Conservation (phyloP, 2,888 invertebrate species). For the Gnatocerus cornutus region DNA sequence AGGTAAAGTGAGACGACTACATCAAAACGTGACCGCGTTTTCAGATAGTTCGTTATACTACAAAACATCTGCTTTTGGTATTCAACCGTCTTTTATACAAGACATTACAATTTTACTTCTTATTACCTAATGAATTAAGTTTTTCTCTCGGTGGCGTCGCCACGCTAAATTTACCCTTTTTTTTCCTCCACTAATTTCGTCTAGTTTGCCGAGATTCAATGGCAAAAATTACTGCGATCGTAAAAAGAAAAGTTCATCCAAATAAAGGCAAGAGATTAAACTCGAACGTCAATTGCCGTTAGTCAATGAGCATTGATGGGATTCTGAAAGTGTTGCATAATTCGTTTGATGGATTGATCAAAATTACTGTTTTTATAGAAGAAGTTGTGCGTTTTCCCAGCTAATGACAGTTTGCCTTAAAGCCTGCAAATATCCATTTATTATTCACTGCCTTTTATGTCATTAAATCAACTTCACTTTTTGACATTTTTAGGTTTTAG, state of each 20-base stretch:
- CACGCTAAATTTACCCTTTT: constrained; percentile 13
- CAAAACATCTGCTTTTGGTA: constrained; percentile 70
- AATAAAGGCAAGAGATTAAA: constrained; percentile 33
- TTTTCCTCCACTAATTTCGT: too few species aligned
- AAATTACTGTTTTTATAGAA: background rate
- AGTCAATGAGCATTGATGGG: background rate
- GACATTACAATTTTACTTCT: constrained; percentile 63
- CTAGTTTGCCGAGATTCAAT: constrained; percentile 6
- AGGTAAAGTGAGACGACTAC: constrained; percentile 50
- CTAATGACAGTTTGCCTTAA: too few species aligned
- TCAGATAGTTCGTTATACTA: constrained; percentile 48
- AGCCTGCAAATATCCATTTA: too few species aligned
- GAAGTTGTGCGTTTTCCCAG: background rate
- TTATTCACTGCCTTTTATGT: too few species aligned
- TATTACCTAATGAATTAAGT: constrained; percentile 46
- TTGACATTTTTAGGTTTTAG: too few species aligned
- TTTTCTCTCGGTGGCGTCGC: constrained; percentile 15
- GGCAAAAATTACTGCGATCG: constrained; percentile 20
- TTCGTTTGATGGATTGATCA: constrained; percentile 11
- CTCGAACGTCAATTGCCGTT: constrained; percentile 25
- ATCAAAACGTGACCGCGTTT: constrained; percentile 43
- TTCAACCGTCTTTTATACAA: constrained; percentile 68
- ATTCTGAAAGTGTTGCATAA: constrained; percentile 9
- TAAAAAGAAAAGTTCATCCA: constrained; percentile 35
- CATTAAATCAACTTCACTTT: too few species aligned